Evolutionary conservation across 2,797 vertebrate genomes (phyloP).

Genomic region (Semotilus atromaculatus): DNA sequence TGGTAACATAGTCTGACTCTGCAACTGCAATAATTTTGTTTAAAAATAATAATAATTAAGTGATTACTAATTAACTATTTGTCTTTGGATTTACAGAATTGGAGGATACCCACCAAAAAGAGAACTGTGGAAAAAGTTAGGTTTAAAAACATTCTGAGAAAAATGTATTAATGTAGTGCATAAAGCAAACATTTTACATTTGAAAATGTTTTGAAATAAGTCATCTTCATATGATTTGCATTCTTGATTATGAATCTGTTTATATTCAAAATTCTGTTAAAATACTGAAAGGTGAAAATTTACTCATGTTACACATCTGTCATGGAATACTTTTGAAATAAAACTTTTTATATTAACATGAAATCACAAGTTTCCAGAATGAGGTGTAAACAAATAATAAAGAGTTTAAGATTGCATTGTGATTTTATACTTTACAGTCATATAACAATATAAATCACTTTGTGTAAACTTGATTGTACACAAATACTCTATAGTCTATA

Average conservation of each 20-base stretch:
- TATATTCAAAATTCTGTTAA: background rate
- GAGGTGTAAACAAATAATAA: background rate
- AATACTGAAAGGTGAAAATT: background rate
- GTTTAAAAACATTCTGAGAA: background rate
- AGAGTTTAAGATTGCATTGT: background rate
- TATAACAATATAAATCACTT: constrained; percentile 12
- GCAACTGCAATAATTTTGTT: background rate
- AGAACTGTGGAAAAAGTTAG: constrained; percentile 1
- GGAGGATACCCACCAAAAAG: constrained; percentile 12
- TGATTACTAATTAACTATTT: background rate
- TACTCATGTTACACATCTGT: background rate
- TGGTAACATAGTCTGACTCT: background rate
- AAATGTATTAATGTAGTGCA: background rate
- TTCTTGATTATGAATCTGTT: background rate
- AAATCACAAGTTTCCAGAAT: background rate
- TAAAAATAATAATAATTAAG: background rate
- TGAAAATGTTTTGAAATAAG: background rate
- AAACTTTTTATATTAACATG: background rate
- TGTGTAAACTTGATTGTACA: background rate
- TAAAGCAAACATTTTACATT: constrained; percentile 1
- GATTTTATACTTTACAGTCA: background rate
- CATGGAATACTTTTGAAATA: background rate
- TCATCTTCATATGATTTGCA: background rate
- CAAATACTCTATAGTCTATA: background rate
- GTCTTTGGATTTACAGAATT: constrained; percentile 38